phyloP scores from a whole-genome alignment of 2,888 invertebrate species.

The Papilio protenor region DNA sequence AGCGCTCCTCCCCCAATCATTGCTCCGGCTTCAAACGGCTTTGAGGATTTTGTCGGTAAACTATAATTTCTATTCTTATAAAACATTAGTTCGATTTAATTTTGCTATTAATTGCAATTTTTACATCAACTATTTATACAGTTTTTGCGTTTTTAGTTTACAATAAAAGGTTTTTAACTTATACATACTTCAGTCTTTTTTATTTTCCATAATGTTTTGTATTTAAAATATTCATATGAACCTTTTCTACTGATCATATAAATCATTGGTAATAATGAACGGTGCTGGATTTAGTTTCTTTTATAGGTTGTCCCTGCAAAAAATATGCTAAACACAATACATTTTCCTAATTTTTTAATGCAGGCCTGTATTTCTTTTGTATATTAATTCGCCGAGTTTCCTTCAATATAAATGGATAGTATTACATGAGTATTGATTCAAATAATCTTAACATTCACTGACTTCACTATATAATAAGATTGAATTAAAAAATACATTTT shows the following conservation, averaged over 20 bases:
- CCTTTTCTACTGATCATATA: too few species aligned
- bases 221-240: too few species aligned
- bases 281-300: too few species aligned
- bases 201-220: too few species aligned
- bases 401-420: not conserved
- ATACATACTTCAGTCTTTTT: not conserved
- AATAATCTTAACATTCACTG: not conserved
- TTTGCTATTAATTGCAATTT: not conserved
- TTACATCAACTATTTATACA: not conserved
- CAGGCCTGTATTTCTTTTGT: too few species aligned
- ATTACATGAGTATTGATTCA: not conserved
- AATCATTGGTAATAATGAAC: too few species aligned
- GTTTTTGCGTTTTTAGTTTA: not conserved
- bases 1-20: constrained; percentile 75
- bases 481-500: not conserved
- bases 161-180: not conserved
- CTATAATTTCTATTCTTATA: constrained; percentile 26
- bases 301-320: too few species aligned
- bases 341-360: not conserved
- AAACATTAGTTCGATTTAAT: not conserved
- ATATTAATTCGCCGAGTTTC: not conserved
- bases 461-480: not conserved
- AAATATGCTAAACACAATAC: too few species aligned
- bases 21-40: constrained; percentile 64
- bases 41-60: constrained; percentile 79